Evolutionary conservation across 2,888 invertebrate genomes (phyloP).

Genomic region (Eupeodes luniger): DNA sequence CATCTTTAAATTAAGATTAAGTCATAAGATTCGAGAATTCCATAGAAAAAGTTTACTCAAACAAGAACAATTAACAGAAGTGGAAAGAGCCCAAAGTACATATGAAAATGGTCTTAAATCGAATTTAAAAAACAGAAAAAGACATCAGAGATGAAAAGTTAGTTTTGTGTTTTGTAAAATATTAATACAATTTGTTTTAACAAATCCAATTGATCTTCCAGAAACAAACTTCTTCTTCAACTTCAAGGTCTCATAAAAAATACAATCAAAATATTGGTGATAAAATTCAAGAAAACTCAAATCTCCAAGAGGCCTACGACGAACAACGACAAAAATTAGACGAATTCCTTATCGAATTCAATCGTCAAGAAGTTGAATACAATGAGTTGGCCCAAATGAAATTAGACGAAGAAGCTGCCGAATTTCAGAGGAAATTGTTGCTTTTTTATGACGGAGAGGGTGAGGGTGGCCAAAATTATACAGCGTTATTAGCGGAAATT

Average conservation of each 20-base stretch:
- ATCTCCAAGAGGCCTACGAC: slow-evolving; percentile 78
- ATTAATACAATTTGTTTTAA: too few species aligned
- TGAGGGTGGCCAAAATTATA: slow-evolving; percentile 81
- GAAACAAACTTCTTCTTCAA: slow-evolving; percentile 81
- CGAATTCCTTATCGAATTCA: slow-evolving; percentile 79
- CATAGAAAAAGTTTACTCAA: slow-evolving; percentile 77
- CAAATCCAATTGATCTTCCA: slow-evolving; percentile 54
- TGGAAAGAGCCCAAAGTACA: slow-evolving; percentile 73
- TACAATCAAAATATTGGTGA: slow-evolving; percentile 82
- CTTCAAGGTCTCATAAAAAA: slow-evolving; percentile 80
- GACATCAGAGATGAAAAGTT: slow-evolving; percentile 81
- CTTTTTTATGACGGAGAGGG: slow-evolving; percentile 81
- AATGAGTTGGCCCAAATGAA: slow-evolving; percentile 79
- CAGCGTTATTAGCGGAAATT: slow-evolving; percentile 81
- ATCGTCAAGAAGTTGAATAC: slow-evolving; percentile 79
- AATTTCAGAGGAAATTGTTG: slow-evolving; percentile 80
- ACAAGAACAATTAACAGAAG: slow-evolving; percentile 78
- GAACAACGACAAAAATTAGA: slow-evolving; percentile 77
- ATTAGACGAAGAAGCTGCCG: slow-evolving; percentile 79
- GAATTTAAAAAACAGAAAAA: slow-evolving; percentile 78
- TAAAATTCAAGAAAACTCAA: slow-evolving; percentile 79
- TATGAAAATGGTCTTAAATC: slow-evolving; percentile 77
- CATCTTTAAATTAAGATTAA: slow-evolving; percentile 78
- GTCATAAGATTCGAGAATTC: slow-evolving; percentile 77
- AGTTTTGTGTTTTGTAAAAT: slow-evolving; percentile 17